Conservation (phyloP, 2,797 vertebrate genomes). For the Spatula versicolor region DNA sequence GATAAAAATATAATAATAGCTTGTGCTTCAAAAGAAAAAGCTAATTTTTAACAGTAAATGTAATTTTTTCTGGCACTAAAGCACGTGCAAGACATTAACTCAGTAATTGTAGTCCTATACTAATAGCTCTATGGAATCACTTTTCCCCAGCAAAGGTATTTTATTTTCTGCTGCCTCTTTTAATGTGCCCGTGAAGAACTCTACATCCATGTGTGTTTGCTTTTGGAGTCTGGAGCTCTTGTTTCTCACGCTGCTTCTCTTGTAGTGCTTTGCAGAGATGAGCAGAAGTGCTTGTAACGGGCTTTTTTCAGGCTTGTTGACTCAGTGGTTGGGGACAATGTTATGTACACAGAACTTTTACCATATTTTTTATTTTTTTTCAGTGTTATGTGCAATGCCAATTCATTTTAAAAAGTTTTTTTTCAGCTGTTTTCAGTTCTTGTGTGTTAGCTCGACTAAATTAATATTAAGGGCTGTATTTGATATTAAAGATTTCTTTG, state of each 20-base stretch:
- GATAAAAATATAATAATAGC: background rate
- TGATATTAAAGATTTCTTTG: background rate
- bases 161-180: background rate
- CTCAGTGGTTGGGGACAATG: background rate
- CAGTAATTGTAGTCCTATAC: background rate
- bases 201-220: rapidly evolving
- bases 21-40: background rate
- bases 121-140: background rate
- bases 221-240: background rate
- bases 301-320: background rate
- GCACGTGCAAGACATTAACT: rapidly evolving
- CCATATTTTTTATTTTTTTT: background rate
- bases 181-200: rapidly evolving
- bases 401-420: background rate
- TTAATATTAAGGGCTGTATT: background rate
- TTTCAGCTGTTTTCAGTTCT: background rate
- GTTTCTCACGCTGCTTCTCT: background rate
- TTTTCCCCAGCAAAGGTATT: background rate
- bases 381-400: background rate
- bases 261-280: background rate
- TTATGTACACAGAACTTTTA: background rate
- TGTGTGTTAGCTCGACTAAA: background rate
- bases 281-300: background rate
- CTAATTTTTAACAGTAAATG: background rate
- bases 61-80: background rate